A percentile compares a stretch with the other conserved stretches of the same genome.
phyloP scores from a whole-genome alignment of 2,888 invertebrate species.

The Nemotelus pantherinus region DNA sequence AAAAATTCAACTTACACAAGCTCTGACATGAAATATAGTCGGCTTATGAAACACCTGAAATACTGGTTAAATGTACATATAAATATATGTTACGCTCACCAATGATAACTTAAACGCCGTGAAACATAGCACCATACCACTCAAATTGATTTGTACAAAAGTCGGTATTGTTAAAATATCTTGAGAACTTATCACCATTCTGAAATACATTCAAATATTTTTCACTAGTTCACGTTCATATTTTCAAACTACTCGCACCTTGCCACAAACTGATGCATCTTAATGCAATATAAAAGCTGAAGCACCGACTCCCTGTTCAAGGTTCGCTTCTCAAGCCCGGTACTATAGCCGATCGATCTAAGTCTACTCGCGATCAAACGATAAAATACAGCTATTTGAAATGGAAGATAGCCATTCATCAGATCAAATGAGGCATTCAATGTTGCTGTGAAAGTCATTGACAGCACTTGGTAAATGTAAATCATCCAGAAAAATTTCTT shows the following conservation, averaged over 20 bases:
- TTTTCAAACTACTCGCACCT: neutral
- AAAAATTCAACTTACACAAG: no score
- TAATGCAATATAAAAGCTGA: neutral
- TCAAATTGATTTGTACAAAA: slow-evolving; percentile 33
- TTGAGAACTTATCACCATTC: slow-evolving; percentile 1
- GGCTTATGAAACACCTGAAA: no score
- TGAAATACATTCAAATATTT: neutral
- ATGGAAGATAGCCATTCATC: slow-evolving; percentile 57
- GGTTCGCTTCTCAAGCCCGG: neutral
- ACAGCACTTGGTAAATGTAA: slow-evolving; percentile 55
- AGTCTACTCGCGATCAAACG: slow-evolving; percentile 56
- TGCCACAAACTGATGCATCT: slow-evolving; percentile 29
- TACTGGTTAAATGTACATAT: no score
- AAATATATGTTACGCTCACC: neutral
- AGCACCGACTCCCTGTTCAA: neutral
- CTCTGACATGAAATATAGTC: no score
- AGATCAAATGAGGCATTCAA: slow-evolving; percentile 56
- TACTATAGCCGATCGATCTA: slow-evolving; percentile 21
- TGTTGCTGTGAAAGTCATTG: slow-evolving; percentile 54
- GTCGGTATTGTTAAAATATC: slow-evolving; percentile 18
- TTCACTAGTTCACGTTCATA: neutral
- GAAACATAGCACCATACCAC: slow-evolving; percentile 35
- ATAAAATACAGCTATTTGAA: slow-evolving; percentile 56
- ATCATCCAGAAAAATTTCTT: slow-evolving; percentile 53
- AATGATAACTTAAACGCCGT: slow-evolving; percentile 32